phyloP scores from a whole-genome alignment of 2,113 vertebrate species.

The Macrotus californicus region DNA sequence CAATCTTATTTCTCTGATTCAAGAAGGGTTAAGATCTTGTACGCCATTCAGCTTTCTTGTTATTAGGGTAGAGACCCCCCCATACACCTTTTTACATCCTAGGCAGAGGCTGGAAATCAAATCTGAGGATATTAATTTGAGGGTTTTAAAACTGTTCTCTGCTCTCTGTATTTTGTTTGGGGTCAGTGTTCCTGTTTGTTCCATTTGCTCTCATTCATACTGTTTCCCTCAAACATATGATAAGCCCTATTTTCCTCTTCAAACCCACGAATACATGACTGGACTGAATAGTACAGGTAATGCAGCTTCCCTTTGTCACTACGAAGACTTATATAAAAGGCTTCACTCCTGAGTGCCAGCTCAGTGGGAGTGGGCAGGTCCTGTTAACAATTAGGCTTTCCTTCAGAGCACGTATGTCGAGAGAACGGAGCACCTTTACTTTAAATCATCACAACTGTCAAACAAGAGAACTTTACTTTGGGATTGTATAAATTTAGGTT shows the following conservation, averaged over 20 bases:
- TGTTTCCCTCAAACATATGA: background rate
- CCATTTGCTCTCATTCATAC: background rate
- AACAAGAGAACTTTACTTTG: background rate
- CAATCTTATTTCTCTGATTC: background rate
- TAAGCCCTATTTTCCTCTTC: background rate
- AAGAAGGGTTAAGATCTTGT: background rate
- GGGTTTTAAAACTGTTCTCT: background rate
- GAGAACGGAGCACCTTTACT: background rate
- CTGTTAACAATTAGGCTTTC: background rate
- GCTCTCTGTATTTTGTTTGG: background rate
- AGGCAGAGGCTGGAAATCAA: background rate
- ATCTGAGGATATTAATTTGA: background rate
- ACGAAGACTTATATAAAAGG: background rate
- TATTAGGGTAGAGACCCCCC: background rate
- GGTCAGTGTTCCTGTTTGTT: background rate
- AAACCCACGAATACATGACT: background rate
- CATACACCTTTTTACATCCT: background rate
- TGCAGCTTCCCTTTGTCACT: background rate
- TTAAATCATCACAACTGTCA: conserved; percentile 4
- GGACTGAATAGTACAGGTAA: background rate
- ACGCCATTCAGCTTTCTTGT: background rate
- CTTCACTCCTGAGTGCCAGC: background rate
- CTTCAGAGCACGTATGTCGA: background rate
- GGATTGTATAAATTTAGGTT: background rate
- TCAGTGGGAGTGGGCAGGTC: background rate